phyloP scores from a whole-genome alignment of 2,888 invertebrate species.

The Eupithecia subfuscata region DNA sequence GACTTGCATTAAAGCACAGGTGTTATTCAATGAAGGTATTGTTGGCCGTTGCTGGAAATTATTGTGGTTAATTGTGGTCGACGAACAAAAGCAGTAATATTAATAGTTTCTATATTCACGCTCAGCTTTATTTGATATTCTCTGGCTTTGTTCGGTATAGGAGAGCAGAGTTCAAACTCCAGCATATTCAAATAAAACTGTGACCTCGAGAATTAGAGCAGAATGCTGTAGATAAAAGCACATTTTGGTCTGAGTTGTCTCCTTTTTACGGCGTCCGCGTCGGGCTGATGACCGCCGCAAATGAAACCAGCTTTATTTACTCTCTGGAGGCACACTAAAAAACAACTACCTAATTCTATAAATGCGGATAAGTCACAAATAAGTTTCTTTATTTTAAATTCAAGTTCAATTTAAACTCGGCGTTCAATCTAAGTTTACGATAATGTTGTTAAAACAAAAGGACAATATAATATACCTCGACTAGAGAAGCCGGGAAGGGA shows the following conservation, averaged over 20 bases:
- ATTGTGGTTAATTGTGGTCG: not conserved
- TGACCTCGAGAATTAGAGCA: not conserved
- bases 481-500: conserved; percentile 27
- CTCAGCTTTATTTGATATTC: not conserved
- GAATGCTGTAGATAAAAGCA: not conserved
- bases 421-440: not conserved
- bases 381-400: not conserved
- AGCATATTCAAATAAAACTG: not conserved
- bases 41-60: not conserved
- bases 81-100: not conserved
- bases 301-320: not conserved
- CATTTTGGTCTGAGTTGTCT: conserved; percentile 10
- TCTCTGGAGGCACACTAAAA: not conserved
- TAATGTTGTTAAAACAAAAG: conserved; percentile 19
- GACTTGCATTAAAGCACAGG: not conserved
- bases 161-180: not conserved
- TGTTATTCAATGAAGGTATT: not conserved
- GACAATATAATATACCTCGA: conserved; percentile 28
- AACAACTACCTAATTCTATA: not conserved
- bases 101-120: not conserved
- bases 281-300: not conserved
- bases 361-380: not conserved
- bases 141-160: not conserved
- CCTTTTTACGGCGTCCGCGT: not conserved
- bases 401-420: not conserved